Base-by-base conservation (phyloP, 2,888 invertebrate genomes). In the Drosophila paramelanica region DNA sequence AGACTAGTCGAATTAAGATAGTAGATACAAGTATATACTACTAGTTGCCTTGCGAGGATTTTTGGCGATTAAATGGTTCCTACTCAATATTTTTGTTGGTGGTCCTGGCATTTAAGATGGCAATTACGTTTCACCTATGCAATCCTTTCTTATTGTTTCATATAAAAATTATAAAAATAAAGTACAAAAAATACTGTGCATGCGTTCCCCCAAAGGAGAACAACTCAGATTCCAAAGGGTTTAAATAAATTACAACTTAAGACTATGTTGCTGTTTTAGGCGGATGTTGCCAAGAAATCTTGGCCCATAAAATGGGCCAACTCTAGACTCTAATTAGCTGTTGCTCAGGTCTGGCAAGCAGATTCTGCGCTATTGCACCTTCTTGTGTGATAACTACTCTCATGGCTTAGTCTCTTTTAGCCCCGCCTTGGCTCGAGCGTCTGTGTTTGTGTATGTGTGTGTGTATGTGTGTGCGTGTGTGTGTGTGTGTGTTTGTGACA, bases 141-240 rank as follows among this genome's bases (percentile, higher is more conserved):
- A 60, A 61, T 50, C 39, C 55, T 31, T 39, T n/a, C 17, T 43
- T 25, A 46, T 25, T 50, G 49, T 42, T 56, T 51, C 39, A 53
- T 42, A 67, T 51, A 71, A 47, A 67, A 74, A 65, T 7, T 50
- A 60, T 50, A 50, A 69, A 69, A 68, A 62, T 56, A 85, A 82
- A 69, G 59, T 69, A 77, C 62, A 72, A 70, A 81, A 77, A 82
- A 82, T 83, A 83, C 82, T 83, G 87, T 74, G 84, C 74, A 71
- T 78, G 70, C 64, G 65, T 62, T 49, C 57, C 61, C 67, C 59
- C 27, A 56, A 59, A 59, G 17, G 55, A 64, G 66, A 53, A 73
- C 55, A 51, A 67, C 50, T 77, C 67, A 72, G 67, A 75, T 79
- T 84, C 60, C 49, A 43, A 62, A 79, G 50, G 14, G 27, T 51